A percentile compares a stretch with the other conserved stretches of the same genome.
Conservation (phyloP, 2,888 invertebrate species). For the Tanytarsus gracilentus region DNA sequence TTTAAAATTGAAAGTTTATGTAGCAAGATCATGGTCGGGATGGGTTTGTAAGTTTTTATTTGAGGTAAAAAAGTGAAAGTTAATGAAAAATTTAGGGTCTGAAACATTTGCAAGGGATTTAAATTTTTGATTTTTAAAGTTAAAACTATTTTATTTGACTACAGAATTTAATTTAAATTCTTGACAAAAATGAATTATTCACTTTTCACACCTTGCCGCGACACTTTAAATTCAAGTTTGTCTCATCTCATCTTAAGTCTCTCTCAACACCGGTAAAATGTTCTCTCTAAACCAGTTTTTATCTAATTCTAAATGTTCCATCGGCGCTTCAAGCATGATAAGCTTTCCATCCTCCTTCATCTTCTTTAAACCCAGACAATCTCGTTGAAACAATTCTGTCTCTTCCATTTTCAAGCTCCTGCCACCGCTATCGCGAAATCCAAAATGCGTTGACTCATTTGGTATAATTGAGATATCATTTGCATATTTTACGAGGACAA, state of each 20-base stretch:
- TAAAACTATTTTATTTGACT: no score
- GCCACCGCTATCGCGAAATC: slow-evolving; percentile 85
- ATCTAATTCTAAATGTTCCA: slow-evolving; percentile 73
- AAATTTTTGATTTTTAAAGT: neutral
- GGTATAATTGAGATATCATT: slow-evolving; percentile 90
- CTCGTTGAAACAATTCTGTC: slow-evolving; percentile 66
- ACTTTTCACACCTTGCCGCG: no score
- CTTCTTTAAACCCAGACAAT: slow-evolving; percentile 67
- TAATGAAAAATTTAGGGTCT: neutral
- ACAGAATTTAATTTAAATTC: no score
- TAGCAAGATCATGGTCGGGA: neutral
- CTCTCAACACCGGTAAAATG: slow-evolving; percentile 47
- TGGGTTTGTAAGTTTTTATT: neutral
- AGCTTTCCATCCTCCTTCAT: slow-evolving; percentile 62
- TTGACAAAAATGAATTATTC: neutral
- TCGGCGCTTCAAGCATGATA: slow-evolving; percentile 61
- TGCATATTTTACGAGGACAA: slow-evolving; percentile 84
- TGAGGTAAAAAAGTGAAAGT: neutral
- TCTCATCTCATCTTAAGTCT: neutral
- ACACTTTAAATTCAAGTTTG: neutral
- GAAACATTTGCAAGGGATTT: neutral
- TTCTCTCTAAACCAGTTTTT: slow-evolving; percentile 66
- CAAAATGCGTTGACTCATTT: slow-evolving; percentile 89
- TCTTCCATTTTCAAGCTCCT: slow-evolving; percentile 45
- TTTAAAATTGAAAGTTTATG: no score